These are phyloP conservation scores for Ptilodon capucinus DNA, from an alignment of 2,888 invertebrate species.

Conservation along the genomic window DNA sequence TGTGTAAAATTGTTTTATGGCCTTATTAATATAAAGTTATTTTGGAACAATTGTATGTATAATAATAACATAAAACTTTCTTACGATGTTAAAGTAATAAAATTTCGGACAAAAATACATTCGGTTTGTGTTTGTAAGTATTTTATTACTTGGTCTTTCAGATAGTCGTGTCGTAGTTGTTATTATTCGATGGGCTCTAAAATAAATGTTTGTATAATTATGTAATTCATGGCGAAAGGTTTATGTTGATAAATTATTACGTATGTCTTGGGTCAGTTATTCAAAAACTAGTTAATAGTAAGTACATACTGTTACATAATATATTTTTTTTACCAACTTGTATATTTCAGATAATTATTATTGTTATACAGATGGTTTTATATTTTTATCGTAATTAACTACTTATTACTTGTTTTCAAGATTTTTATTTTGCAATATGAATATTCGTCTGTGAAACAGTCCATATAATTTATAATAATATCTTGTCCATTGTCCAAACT, in stretches of 20 bases:
- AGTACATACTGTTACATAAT: conserved; percentile 63
- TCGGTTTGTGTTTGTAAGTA: conserved; percentile 17
- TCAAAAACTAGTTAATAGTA: conserved; percentile 61
- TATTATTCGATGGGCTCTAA: conserved; percentile 11
- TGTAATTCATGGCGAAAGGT: conserved; percentile 31
- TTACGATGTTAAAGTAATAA: conserved; percentile 37
- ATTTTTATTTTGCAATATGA: conserved; percentile 57
- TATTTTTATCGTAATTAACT: conserved; percentile 73
- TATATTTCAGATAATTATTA: conserved; percentile 79
- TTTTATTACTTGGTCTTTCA: conserved; percentile 15
- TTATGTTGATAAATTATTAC: conserved; percentile 36
- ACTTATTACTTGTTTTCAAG: conserved; percentile 63
- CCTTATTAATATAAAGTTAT: conserved; percentile 54
- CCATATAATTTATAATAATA: conserved; percentile 68
- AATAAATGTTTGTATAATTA: conserved; percentile 10
- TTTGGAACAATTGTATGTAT: conserved; percentile 42
- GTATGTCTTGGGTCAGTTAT: conserved; percentile 47
- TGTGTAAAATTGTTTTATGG: conserved; percentile 64
- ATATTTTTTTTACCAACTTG: conserved; percentile 74
- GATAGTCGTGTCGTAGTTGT: conserved; percentile 15
- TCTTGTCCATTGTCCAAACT: conserved; percentile 80
- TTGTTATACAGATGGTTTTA: conserved; percentile 77
- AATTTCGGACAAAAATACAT: conserved; percentile 32
- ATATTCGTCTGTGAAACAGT: conserved; percentile 60
- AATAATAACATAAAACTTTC: conserved; percentile 40